Percentiles rank a stretch among this genome's conserved stretches.
These are phyloP conservation scores for Marasmarcha lunaedactyla DNA, from an alignment of 2,888 invertebrate genomes.

Conservation along the genomic window DNA sequence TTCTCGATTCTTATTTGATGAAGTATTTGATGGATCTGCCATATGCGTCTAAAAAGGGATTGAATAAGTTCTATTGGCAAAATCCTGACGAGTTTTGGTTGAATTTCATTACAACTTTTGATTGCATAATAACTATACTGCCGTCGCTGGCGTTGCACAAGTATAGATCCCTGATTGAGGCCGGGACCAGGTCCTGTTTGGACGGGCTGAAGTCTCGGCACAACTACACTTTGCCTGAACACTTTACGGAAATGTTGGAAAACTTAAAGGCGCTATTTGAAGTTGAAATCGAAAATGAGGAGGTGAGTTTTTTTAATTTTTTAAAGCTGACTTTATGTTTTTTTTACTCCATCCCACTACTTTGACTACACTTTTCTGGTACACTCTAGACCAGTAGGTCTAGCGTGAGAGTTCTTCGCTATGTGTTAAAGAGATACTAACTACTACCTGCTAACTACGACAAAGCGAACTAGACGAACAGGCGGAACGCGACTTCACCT, in stretches of 20 bases:
- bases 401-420: too few relatives aligned
- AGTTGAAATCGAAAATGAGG: slow-evolving; percentile 23
- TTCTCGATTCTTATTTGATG: slow-evolving; percentile 27
- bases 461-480: too few relatives aligned
- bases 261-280: slow-evolving; percentile 25
- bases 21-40: slow-evolving; percentile 43
- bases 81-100: slow-evolving; percentile 41
- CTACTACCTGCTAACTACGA: too few relatives aligned
- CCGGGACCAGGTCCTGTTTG: slow-evolving; percentile 29
- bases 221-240: slow-evolving; percentile 25
- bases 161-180: slow-evolving; percentile 40
- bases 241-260: slow-evolving; percentile 26
- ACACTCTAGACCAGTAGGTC: too few relatives aligned
- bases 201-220: slow-evolving; percentile 29
- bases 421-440: too few relatives aligned
- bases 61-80: slow-evolving; percentile 38
- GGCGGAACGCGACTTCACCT: too few relatives aligned
- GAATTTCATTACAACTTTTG: slow-evolving; percentile 35
- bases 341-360: too few relatives aligned
- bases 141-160: slow-evolving; percentile 37
- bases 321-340: too few relatives aligned
- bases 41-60: slow-evolving; percentile 19
- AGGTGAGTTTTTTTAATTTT: too few relatives aligned
- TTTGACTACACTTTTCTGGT: too few relatives aligned
- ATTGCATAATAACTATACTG: slow-evolving; percentile 37